phyloP scores from a whole-genome alignment of 2,797 vertebrate species.

The Eleutherodactylus coqui region DNA sequence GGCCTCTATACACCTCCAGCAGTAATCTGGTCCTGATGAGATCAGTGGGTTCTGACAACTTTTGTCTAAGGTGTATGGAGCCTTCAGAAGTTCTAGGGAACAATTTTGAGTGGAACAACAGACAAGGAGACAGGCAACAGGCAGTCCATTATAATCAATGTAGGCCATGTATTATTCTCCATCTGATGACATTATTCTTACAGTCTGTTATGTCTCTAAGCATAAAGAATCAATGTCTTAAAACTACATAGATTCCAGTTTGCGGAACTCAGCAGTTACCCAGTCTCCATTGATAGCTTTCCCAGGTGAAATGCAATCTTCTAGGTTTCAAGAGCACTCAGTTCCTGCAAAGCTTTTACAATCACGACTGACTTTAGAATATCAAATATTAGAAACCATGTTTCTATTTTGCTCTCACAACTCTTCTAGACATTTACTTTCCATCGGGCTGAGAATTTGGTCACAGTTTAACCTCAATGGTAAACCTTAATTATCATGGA shows the following conservation, averaged over 20 bases:
- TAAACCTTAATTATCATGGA: neutral
- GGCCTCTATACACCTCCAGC: no score
- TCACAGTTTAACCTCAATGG: neutral
- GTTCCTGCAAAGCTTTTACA: conserved; percentile 19
- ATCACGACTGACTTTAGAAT: conserved; percentile 38
- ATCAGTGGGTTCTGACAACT: no score
- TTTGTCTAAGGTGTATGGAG: no score
- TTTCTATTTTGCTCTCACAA: neutral
- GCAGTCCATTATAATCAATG: no score
- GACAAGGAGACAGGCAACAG: no score
- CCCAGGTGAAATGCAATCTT: conserved; percentile 27
- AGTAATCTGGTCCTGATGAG: no score
- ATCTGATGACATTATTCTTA: neutral
- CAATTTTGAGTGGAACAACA: no score
- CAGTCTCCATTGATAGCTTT: conserved; percentile 31
- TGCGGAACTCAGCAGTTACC: conserved; percentile 1
- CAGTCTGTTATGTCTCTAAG: neutral
- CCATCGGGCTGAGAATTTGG: neutral
- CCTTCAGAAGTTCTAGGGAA: no score
- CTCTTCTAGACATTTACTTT: neutral
- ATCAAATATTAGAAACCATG: conserved; percentile 12
- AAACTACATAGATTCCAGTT: no score
- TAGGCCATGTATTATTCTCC: no score
- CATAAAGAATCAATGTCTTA: neutral
- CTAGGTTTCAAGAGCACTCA: conserved; percentile 30